Conservation (phyloP, 2,888 invertebrate genomes). For the Eristalis arbustorum region DNA sequence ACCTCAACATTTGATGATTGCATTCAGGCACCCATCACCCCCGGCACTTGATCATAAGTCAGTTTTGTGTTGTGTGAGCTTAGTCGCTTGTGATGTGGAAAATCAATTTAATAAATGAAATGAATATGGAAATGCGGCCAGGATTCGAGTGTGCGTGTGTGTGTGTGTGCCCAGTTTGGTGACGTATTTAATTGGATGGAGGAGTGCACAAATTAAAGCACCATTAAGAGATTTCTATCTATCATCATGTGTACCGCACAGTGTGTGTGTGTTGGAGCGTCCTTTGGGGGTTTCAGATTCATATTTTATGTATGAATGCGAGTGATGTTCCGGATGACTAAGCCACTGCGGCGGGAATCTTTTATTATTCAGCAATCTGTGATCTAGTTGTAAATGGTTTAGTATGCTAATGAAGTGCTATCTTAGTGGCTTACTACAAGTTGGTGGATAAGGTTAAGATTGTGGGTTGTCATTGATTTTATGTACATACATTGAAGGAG, state of each 20-base stretch:
- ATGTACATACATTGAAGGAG: background rate
- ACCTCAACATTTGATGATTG: constrained; percentile 55
- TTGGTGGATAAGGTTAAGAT: background rate
- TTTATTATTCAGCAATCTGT: background rate
- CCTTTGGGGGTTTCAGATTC: background rate
- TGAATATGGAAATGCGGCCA: constrained; percentile 22
- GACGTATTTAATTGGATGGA: constrained; percentile 1
- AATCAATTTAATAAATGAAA: constrained; percentile 61
- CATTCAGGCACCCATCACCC: constrained; percentile 12
- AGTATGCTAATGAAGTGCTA: background rate
- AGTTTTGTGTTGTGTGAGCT: constrained; percentile 7
- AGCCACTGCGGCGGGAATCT: background rate
- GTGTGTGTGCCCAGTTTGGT: background rate
- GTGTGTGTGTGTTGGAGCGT: background rate
- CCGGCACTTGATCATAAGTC: constrained; percentile 8
- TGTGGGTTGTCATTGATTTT: background rate
- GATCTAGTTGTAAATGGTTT: background rate
- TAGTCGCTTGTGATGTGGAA: constrained; percentile 32
- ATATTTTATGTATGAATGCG: background rate
- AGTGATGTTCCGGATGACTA: background rate
- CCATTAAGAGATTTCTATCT: constrained; percentile 14
- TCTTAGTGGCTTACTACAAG: background rate
- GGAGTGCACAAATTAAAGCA: constrained; percentile 21
- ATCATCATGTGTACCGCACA: background rate
- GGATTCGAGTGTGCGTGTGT: background rate